Evolutionary conservation across 2,888 invertebrate species (phyloP), one percentile per base, ranked within the genome.

Genomic region (Troglohyphantes excavatus): DNA sequence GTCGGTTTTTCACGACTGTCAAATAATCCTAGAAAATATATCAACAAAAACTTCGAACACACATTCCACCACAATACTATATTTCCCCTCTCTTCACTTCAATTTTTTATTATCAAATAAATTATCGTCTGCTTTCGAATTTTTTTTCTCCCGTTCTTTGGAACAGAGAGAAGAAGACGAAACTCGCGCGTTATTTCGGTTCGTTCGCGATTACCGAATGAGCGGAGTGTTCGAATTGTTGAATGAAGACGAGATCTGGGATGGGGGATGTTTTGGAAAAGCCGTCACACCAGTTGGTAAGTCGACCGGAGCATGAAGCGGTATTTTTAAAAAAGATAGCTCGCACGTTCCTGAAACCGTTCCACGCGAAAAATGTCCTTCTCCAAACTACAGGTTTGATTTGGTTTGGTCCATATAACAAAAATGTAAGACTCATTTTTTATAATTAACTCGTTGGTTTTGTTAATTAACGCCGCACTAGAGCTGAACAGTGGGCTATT

Each of bases 211-310:
- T 26, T 65, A 23, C 26, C 65, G 65, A 65, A 27, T 26, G 65
- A 53, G 17, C 53, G 13, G 7, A 11, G 17, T 13, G 19, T 23
- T 61, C 23, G 13, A 26, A 23, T 13, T 65, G 11, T 19, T 23
- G 23, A 65, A 27, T 65, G 65, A 65, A 27, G 65, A 65, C 9
- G 26, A 65, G 23, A 9, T 17, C 11, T 11, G 9, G 19, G 65
- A 23, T 23, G 19, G 23, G 9, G 7, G 9, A 5, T 21, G 59
- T 59, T 59, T 59, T 5, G 26, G 19, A 26, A 26, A 65, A 65
- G 65, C 26, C 26, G 65, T 65, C 65, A 23, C 65, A 23, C 65
- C 65, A 65, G 65, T 65, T 65, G 23, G 0, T 23, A 23, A 65
- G 26, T 65, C 26, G 65, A 65, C 7, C 65, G 9, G 9, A 27